Evolutionary conservation across 2,797 vertebrate genomes (phyloP), one percentile per base, ranked within the genome.

Genomic region (Scarus forsteni): DNA sequence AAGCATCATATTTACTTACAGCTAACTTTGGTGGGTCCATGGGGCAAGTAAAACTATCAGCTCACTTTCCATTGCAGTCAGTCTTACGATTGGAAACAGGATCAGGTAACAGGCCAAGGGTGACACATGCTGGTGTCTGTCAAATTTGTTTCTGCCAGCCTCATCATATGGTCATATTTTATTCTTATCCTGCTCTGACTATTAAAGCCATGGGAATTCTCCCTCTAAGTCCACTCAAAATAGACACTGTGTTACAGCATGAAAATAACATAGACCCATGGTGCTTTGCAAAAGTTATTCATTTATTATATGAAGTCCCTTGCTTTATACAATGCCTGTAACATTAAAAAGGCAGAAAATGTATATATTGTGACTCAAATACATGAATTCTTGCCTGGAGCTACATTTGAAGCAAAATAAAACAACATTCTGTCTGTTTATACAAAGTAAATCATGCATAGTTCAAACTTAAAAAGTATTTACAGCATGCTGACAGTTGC

Each of bases 51-150:
- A 94, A 93, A 84, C 85, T 89, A 88, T 90, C 72, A 91, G 93
- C 93, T 94, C 88, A 83, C 88, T 94, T 93, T 93, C 93, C 93
- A 94, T 92, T 88, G 90, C 86, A 75, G 92, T 77, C 87, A 91
- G 92, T 83, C 89, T 92, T 88, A 89, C 85, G 92, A 91, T 91
- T 91, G 86, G 77, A 85, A 91, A 87, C 86, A 93, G 92, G 95
- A 95, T 98, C 95, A 55, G 85, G 93, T 98, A 94, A 95, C 97
- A 84, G 76, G 87, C 88, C 87, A 89, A n/a, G 85, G 73, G 61
- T 65, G 73, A 92, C 98, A 99, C 91, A 95, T 99, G 98, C 83
- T 94, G 82, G 91, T 98, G 98, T 97, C 98, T 82, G 90, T 99
- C 98, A 99, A 96, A 94, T 85, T 70, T 81, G 85, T 85, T 94